phyloP scores from a whole-genome alignment of 2,888 invertebrate species.

The Torymus texanus region DNA sequence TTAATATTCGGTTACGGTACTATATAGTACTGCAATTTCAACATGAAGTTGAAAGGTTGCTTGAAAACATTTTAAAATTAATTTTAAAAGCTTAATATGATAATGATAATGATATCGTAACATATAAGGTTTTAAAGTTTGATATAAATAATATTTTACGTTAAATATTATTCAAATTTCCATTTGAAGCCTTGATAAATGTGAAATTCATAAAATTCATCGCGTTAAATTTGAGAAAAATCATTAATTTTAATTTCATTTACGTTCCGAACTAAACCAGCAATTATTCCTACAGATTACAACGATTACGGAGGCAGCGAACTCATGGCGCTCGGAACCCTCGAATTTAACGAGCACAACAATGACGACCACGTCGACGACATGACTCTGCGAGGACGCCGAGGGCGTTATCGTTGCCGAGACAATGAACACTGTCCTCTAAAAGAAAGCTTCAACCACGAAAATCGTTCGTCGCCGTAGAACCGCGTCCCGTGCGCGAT shows the following conservation, averaged over 20 bases:
- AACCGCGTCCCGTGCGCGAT: conserved; percentile 16
- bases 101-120: no score
- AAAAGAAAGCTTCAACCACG: conserved; percentile 19
- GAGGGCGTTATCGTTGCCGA: conserved; percentile 48
- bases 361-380: conserved; percentile 66
- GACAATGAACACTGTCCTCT: conserved; percentile 51
- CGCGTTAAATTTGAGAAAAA: no score
- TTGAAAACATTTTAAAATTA: no score
- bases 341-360: conserved; percentile 58
- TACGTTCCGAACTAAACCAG: not conserved
- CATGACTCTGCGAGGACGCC: conserved; percentile 67
- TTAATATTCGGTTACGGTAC: no score
- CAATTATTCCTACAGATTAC: conserved; percentile 64
- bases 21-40: no score
- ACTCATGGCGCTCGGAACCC: conserved; percentile 65
- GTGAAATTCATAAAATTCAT: no score
- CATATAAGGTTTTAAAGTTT: no score
- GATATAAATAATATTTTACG: no score
- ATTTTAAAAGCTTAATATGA: no score
- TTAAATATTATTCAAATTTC: no score
- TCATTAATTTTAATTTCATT: not conserved
- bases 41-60: no score
- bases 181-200: no score
- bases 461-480: not conserved
- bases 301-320: conserved; percentile 71